phyloP scores from a whole-genome alignment of 2,113 vertebrate species.

The Heliornis fulica region DNA sequence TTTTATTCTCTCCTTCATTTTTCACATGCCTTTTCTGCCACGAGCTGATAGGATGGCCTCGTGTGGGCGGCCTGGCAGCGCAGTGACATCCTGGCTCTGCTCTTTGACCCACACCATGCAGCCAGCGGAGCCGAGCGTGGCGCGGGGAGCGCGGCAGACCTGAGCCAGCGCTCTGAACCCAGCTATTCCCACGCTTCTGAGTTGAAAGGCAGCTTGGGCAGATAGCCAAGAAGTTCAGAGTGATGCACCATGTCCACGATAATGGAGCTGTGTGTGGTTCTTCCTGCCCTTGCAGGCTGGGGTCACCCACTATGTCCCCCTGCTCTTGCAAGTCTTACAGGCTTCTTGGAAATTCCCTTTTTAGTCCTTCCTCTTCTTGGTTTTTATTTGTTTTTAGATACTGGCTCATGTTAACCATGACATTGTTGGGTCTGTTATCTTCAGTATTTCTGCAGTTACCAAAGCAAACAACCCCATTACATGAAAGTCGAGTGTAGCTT shows the following conservation, averaged over 20 bases:
- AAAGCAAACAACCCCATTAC: not conserved
- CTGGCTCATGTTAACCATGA: not conserved
- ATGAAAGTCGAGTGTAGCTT: not conserved
- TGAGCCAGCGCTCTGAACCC: not conserved
- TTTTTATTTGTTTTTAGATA: not conserved
- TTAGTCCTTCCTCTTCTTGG: not conserved
- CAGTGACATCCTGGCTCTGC: accelerated
- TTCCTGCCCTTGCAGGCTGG: not conserved
- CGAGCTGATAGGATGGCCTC: accelerated
- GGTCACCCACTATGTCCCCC: not conserved
- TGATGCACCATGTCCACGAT: not conserved
- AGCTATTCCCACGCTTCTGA: not conserved
- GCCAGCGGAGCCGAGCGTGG: not conserved
- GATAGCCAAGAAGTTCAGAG: not conserved
- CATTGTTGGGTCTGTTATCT: not conserved
- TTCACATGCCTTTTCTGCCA: not conserved
- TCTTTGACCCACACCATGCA: not conserved
- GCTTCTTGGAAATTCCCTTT: not conserved
- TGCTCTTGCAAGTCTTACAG: not conserved
- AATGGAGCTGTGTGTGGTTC: not conserved
- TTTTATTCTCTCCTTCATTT: not conserved
- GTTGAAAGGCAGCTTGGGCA: not conserved
- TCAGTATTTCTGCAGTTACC: not conserved
- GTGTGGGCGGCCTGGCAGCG: accelerated
- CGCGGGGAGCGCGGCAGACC: not conserved